Percentiles rank a stretch among this genome's conserved stretches.
Conservation (phyloP, 2,888 invertebrate genomes). For the Eueremaeus valkanovi region DNA sequence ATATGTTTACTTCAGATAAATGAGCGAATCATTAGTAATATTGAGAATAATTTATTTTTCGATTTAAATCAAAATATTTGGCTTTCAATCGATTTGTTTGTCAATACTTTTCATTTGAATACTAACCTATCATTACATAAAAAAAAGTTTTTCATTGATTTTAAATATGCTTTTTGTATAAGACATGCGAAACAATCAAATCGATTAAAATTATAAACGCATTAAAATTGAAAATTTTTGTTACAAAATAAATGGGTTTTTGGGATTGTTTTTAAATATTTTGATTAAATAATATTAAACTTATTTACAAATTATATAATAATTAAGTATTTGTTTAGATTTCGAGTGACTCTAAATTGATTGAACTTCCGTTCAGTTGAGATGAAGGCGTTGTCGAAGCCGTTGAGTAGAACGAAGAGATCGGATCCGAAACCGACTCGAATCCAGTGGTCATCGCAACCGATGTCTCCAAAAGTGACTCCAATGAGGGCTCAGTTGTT, state of each 20-base stretch:
- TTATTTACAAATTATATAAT: background rate
- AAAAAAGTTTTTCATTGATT: too few species aligned
- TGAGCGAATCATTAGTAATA: background rate
- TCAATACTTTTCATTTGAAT: background rate
- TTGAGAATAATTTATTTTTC: background rate
- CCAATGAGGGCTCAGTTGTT: background rate
- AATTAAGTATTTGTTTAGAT: background rate
- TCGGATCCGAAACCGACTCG: background rate
- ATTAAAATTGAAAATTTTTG: background rate
- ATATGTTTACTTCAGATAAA: too few species aligned
- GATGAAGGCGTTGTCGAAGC: background rate
- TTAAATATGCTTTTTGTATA: background rate
- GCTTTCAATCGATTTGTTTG: background rate
- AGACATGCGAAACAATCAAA: background rate
- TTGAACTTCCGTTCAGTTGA: background rate
- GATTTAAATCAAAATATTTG: background rate
- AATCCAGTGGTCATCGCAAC: background rate
- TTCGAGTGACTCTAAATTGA: background rate
- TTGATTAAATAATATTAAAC: background rate
- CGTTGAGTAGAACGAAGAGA: background rate
- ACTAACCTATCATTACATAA: background rate
- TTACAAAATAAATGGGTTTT: conserved; percentile 2
- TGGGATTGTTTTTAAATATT: background rate
- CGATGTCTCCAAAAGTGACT: background rate
- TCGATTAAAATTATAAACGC: background rate